Evolutionary conservation across 2,888 invertebrate genomes (phyloP).

Genomic region (Andrena camellia): DNA sequence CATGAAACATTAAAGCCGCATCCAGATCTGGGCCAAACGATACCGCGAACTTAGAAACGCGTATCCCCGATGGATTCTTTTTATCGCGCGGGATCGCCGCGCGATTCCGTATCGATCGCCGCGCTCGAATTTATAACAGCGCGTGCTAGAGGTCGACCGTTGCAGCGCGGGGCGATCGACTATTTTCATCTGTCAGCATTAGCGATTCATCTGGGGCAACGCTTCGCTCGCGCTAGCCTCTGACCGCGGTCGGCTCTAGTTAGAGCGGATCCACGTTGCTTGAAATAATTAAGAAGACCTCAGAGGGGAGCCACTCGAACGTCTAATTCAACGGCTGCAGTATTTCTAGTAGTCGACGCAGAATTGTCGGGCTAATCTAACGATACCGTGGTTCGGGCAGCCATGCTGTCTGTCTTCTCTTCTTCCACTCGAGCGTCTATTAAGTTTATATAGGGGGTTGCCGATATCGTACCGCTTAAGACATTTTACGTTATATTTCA

Average conservation of each 20-base stretch:
- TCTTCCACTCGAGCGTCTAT: no score
- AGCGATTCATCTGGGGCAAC: background rate
- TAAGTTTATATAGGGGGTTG: no score
- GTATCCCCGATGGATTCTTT: conserved; percentile 8
- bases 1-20: conserved; percentile 57
- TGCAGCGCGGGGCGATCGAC: background rate
- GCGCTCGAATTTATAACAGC: background rate
- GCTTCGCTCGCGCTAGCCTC: background rate
- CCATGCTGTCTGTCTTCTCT: no score
- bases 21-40: conserved; percentile 62
- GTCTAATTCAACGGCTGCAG: no score
- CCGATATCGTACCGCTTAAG: no score
- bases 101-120: background rate
- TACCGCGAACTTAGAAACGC: conserved; percentile 36
- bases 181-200: background rate
- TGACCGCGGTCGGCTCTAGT: background rate
- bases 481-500: no score
- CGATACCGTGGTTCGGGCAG: no score
- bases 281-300: background rate
- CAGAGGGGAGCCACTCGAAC: no score
- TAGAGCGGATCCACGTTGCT: background rate
- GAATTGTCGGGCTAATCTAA: no score
- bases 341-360: no score
- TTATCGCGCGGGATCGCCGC: background rate
- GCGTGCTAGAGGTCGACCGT: background rate